Base-by-base conservation (phyloP, 2,888 invertebrate genomes). In the Nebria salina region DNA sequence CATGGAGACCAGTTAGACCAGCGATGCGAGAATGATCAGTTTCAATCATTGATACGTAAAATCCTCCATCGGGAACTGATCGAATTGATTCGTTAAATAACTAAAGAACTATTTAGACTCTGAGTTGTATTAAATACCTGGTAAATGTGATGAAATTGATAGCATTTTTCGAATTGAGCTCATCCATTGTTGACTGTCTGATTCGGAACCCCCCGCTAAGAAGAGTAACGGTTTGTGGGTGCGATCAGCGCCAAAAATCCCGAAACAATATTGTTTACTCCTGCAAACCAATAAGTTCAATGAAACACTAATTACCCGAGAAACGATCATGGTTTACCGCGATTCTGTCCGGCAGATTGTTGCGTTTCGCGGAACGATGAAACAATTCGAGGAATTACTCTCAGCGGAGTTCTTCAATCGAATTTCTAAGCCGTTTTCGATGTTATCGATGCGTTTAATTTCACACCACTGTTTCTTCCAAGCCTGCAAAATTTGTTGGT, bases 161-260 rank as follows among this genome's bases (percentile, higher is more conserved):
- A 93, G 85, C 83, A 93, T 88, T 82, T 89, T 88, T 82, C 91
- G 89, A 73, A 93, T 91, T 83, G 91, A 92, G 11, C 91, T 90
- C 92, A 95, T 95, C 94, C 94, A 95, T 75, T 90, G 86, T 85
- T 94, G 94, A 6, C 92, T 91, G 82, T 94, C 93, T 25, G 91
- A 91, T 83, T 93, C 92, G 0, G 92, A 92, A 78, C 88, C 90
- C 0, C 93, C 93, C 0, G 93, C 92, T 82, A 95, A 89, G 83
- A 93, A 92, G 15, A 94, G 87, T 13, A 93, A 88, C 0, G 94
- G 93, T 85, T 93, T 93, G 77, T 91, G 89, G 65, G 91, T 91
- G 76, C 91, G 90, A 13, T 90, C 90, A 0, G 89, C 86, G 7
- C 92, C 90, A 85, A 94, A 93, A 82, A 94, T 91, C 2, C 93